Evolutionary conservation across 2,113 vertebrate species (phyloP).

Genomic region (Myocastor coypus): DNA sequence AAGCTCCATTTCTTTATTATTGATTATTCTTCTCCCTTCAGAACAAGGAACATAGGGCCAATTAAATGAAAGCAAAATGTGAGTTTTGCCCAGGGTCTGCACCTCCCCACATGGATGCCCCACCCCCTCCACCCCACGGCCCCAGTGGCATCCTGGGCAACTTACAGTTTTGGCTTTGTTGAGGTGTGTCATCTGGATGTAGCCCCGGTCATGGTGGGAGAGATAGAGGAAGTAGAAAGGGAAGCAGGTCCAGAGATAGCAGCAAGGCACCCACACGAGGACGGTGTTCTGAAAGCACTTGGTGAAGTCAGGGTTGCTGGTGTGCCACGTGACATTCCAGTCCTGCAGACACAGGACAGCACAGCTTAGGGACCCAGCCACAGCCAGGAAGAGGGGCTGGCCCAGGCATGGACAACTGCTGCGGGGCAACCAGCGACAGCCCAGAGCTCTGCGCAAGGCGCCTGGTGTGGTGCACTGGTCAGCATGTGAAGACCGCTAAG

Average conservation of each 20-base stretch:
- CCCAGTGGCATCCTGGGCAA: rapidly evolving
- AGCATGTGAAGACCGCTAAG: rapidly evolving
- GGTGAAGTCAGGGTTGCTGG: conserved; percentile 93
- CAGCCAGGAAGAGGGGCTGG: rapidly evolving
- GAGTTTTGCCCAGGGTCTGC: rapidly evolving
- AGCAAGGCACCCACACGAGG: conserved; percentile 94
- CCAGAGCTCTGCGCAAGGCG: neutral
- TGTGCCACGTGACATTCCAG: conserved; percentile 94
- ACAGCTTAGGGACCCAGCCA: neutral
- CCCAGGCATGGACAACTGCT: neutral
- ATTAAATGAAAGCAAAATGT: neutral
- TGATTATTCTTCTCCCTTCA: neutral
- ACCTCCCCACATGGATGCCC: neutral
- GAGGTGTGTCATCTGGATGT: conserved; percentile 95
- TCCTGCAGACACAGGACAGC: conserved; percentile 86
- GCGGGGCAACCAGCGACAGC: neutral
- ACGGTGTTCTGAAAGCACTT: conserved; percentile 96
- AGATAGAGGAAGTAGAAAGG: conserved; percentile 94
- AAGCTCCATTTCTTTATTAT: neutral
- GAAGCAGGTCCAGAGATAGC: conserved; percentile 93
- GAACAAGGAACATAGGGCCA: neutral
- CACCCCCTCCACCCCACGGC: rapidly evolving
- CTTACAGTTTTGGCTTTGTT: conserved; percentile 97
- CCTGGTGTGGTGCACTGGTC: neutral
- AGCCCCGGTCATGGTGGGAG: conserved; percentile 89